These are phyloP conservation scores for Penaeus chinensis DNA, from an alignment of 1,140 invertebrate genomes.

Conservation along the genomic window DNA sequence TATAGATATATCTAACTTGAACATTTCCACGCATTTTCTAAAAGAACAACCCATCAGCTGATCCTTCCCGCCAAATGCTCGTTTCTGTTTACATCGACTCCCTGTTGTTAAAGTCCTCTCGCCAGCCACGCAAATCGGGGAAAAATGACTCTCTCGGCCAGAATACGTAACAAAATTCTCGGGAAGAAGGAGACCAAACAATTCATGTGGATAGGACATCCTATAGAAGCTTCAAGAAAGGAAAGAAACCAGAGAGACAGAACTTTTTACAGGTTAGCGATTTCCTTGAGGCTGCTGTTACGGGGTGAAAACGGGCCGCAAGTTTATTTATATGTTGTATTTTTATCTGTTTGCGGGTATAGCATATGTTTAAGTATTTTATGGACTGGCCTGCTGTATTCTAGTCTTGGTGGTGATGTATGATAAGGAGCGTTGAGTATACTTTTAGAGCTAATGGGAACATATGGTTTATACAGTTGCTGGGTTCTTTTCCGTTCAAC, in stretches of 20 bases:
- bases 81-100: neutral
- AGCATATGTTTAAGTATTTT: too few relatives aligned
- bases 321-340: too few relatives aligned
- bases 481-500: too few relatives aligned
- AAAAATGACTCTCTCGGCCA: constrained; percentile 30
- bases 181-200: neutral
- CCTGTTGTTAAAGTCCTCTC: neutral
- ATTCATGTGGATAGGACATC: constrained; percentile 4
- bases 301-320: too few relatives aligned
- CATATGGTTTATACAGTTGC: too few relatives aligned
- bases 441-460: too few relatives aligned
- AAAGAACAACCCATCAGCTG: neutral
- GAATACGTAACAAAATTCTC: constrained; percentile 15
- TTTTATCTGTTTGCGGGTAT: too few relatives aligned
- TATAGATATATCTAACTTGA: too few relatives aligned
- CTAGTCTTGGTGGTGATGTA: too few relatives aligned
- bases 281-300: neutral
- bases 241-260: constrained; percentile 6
- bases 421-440: too few relatives aligned
- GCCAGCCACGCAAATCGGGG: neutral
- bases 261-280: constrained; percentile 20
- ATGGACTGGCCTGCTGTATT: too few relatives aligned
- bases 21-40: too few relatives aligned
- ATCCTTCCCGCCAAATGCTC: neutral
- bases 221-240: neutral